These are phyloP conservation scores for Turritopsis rubra DNA, from an alignment of 30 jellyfish, hydroid and myxozoan genomes.

Conservation along the genomic window DNA sequence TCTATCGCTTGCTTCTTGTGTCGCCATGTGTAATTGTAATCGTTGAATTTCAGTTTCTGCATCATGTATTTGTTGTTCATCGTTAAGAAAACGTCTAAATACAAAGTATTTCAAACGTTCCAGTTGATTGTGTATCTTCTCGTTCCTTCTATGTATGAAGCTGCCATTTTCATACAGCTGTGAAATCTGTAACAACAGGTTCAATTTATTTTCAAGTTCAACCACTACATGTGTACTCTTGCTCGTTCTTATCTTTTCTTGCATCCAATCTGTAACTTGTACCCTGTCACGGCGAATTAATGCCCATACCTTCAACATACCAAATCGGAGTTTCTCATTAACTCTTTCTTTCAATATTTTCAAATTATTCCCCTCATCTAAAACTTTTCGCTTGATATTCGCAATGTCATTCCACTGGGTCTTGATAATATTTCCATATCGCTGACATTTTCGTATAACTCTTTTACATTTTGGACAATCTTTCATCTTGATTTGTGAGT, in stretches of 20 bases:
- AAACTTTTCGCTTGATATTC: slow-evolving; percentile 21
- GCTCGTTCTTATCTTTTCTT: not conserved
- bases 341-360: not conserved
- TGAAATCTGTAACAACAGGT: not conserved
- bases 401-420: slow-evolving; percentile 27
- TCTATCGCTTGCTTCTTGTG: not conserved
- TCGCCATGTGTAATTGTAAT: not conserved
- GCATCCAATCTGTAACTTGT: not conserved
- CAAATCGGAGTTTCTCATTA: not conserved
- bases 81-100: not conserved
- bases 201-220: not conserved
- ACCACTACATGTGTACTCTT: not conserved
- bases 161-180: not conserved
- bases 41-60: not conserved
- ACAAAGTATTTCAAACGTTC: not conserved
- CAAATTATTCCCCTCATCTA: not conserved
- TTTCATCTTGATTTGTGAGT: slow-evolving; percentile 26
- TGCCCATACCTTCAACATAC: too few species aligned
- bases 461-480: slow-evolving; percentile 62
- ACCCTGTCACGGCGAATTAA: not conserved
- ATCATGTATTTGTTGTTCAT: not conserved
- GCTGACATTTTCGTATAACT: slow-evolving; percentile 34
- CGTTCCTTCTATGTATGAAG: not conserved
- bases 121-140: not conserved
- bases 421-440: slow-evolving; percentile 52